Percentiles rank a stretch among this genome's conserved stretches.
These are phyloP conservation scores for Halcyon smyrnensis DNA, from an alignment of 2,797 vertebrate genomes.

Conservation along the genomic window DNA sequence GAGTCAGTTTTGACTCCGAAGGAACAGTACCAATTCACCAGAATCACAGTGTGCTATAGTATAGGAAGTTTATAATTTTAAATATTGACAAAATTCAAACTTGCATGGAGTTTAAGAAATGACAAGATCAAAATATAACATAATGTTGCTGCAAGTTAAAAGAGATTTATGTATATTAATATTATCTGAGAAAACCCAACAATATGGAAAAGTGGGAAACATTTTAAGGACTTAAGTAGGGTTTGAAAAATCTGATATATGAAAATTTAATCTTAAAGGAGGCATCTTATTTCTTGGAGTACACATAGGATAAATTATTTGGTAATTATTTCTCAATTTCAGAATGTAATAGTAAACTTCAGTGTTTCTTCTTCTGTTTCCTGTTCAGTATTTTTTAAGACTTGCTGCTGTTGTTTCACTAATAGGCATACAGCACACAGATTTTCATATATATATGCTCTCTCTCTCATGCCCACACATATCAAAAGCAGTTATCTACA, in stretches of 20 bases:
- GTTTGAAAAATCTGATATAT: neutral
- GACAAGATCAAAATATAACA: neutral
- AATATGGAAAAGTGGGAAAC: neutral
- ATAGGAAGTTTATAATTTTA: neutral
- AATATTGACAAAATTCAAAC: neutral
- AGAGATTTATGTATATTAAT: neutral
- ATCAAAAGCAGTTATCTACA: neutral
- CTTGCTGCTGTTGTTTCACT: neutral
- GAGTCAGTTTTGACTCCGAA: slow-evolving; percentile 34
- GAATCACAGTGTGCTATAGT: neutral
- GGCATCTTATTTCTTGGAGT: neutral
- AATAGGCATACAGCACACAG: neutral
- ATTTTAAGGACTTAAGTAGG: neutral
- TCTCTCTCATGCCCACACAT: neutral
- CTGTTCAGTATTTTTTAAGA: neutral
- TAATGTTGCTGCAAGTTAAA: neutral
- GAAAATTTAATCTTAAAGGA: neutral
- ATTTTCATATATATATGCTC: neutral
- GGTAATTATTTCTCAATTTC: neutral
- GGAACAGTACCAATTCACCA: neutral
- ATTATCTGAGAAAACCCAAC: neutral
- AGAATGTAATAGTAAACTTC: neutral
- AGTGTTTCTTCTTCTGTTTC: neutral
- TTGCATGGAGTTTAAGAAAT: neutral
- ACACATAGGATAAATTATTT: neutral